Evolutionary conservation across 2,888 invertebrate genomes (phyloP), one percentile per base, ranked within the genome.

Genomic region (Malacosoma neustria): DNA sequence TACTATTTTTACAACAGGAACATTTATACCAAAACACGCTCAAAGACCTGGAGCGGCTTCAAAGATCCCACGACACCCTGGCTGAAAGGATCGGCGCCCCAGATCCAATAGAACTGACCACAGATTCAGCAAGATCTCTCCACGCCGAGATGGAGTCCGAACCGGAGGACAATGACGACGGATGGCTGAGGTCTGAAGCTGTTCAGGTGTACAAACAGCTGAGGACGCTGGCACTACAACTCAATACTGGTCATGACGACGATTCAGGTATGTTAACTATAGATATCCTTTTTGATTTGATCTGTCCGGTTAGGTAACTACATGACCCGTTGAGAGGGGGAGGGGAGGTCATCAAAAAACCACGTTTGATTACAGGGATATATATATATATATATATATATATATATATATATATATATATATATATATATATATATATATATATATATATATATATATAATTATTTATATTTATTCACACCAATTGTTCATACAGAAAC

Each of bases 131-230:
- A 45, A 53, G 93, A 44, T 96, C 96, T 13, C 88, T 97, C 41
- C 93, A 95, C 64, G 95, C 94, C 48, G 97, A 97, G 87, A 94
- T 97, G 91, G 96, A 96, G 70, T 89, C 93, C 35, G 93, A 93
- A 42, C 90, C 89, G 1, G 88, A 87, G 33, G 79, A 75, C 40
- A 61, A 74, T 36, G 88, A 87, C n/a, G 87, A 89, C 33, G 63
- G 82, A 63, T 87, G 91, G 88, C 80, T 89, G 79, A 70, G 89
- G 50, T 85, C 86, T 33, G 92, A 92, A 53, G 91, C 91, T 32
- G 88, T 91, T 40, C 89, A 91, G 33, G 91, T 91, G 12, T 92
- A 91, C 61, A 91, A 93, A 54, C 91, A 94, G 67, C 79, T 94
- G 44, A 86, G 93, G 52, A 87, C 92, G 35, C 75, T 94, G 42